A percentile compares a stretch with the other conserved stretches of the same genome.
phyloP scores from a whole-genome alignment of 2,797 vertebrate species.

The Brachymystax lenok region DNA sequence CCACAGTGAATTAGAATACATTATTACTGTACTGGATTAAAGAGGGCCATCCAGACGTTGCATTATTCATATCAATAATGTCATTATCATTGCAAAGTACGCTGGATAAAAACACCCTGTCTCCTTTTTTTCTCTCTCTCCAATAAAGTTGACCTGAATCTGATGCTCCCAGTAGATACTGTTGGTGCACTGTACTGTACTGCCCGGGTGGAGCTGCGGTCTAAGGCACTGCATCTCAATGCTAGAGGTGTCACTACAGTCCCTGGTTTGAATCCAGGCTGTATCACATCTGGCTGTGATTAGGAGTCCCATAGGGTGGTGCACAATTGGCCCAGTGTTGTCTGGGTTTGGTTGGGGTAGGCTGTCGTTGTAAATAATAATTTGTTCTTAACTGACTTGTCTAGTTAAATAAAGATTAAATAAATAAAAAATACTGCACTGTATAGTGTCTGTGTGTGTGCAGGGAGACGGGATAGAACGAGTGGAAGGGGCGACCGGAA shows the following conservation, averaged over 20 bases:
- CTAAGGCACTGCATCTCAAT: too few species aligned
- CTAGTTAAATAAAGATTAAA: too few species aligned
- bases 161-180: conserved; percentile 35
- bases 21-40: conserved; percentile 22
- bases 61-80: conserved; percentile 73
- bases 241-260: too few species aligned
- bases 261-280: too few species aligned
- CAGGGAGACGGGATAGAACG: neutral
- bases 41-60: conserved; percentile 45
- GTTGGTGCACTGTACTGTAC: conserved; percentile 6
- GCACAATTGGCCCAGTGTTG: too few species aligned
- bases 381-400: too few species aligned
- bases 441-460: neutral
- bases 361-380: too few species aligned
- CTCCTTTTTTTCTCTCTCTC: conserved; percentile 34
- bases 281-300: too few species aligned
- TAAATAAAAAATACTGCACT: neutral
- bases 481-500: conserved; percentile 43
- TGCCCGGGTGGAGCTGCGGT: too few species aligned
- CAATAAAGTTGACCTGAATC: conserved; percentile 58
- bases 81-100: conserved; percentile 66
- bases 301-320: too few species aligned
- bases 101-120: conserved; percentile 32
- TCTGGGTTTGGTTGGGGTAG: too few species aligned
- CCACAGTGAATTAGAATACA: neutral